A percentile compares a stretch with the other conserved stretches of the same genome.
These are phyloP conservation scores for Corvus cornix DNA, from an alignment of 2,113 vertebrate genomes.

Conservation along the genomic window DNA sequence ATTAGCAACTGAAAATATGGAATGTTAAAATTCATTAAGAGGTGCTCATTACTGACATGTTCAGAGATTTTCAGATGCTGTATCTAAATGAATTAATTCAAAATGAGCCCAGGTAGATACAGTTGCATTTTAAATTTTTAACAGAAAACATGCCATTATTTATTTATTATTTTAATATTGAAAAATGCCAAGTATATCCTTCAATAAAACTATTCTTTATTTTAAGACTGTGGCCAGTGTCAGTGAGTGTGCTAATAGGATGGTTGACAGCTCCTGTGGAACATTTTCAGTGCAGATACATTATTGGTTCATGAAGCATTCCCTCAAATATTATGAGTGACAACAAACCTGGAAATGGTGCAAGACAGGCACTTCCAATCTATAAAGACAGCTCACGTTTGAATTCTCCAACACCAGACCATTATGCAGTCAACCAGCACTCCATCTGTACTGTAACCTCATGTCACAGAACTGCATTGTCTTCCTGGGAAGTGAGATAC, in stretches of 20 bases:
- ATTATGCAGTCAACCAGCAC: slow-evolving; percentile 39
- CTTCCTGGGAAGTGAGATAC: background rate
- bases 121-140: slow-evolving; percentile 42
- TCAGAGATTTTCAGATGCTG: slow-evolving; percentile 4
- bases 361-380: slow-evolving; percentile 43
- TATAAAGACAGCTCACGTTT: slow-evolving; percentile 46
- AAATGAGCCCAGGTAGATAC: background rate
- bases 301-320: slow-evolving; percentile 68
- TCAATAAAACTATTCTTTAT: slow-evolving; percentile 40
- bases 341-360: slow-evolving; percentile 66
- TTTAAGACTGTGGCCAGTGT: slow-evolving; percentile 57
- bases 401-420: slow-evolving; percentile 40
- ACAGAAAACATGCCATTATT: slow-evolving; percentile 34
- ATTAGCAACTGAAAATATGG: slow-evolving; percentile 1
- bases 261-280: slow-evolving; percentile 64
- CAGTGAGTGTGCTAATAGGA: slow-evolving; percentile 55
- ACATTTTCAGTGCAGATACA: slow-evolving; percentile 53
- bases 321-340: slow-evolving; percentile 68
- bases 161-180: slow-evolving; percentile 56
- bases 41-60: background rate
- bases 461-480: slow-evolving; percentile 44
- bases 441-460: background rate
- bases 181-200: slow-evolving; percentile 13
- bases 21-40: background rate
- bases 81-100: slow-evolving; percentile 31